Base-by-base conservation (phyloP, 23 tunicate species). In the Trididemnum nubilum region DNA sequence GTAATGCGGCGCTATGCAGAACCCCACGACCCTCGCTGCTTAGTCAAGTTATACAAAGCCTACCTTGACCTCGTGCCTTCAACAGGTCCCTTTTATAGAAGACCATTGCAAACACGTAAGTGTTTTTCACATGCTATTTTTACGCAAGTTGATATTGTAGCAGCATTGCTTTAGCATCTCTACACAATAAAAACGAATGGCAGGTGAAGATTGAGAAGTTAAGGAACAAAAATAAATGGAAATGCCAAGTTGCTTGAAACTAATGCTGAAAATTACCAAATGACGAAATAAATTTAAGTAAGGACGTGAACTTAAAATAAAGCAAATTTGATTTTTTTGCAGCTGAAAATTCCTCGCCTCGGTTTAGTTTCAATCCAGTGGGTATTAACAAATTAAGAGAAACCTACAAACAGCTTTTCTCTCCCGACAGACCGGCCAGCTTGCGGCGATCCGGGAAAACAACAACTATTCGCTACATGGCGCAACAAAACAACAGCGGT, bases 311-410 rank as follows among this genome's bases (percentile, higher is more conserved):
- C n/a, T n/a, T n/a, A n/a, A n/a, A n/a, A n/a, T n/a, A n/a, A n/a
- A n/a, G n/a, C n/a, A n/a, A n/a, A n/a, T n/a, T n/a, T n/a, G n/a
- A n/a, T n/a, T n/a, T 34, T 2, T 65, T n/a, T 49, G 19, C 83
- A 93, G 98, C 93, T 25, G 98, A 93, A 30, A 65, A 80, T 38
- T 83, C 92, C 15, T 65, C 81, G 7, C 89, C 91, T 4, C 72
- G 98, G n/a, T 93, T 93, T 84, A 93, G 98, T 58, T 93, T 93
- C 80, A 93, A 93, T 70, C 98, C 98, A n/a, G 98, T 93, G 33
- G 98, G 98, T 22, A 93, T 93, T 37, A 93, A 93, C 89, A 93
- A 93, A 74, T 78, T 93, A 29, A 82, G 98, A 1, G 98, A 93
- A 66, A 93, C 98, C n/a, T 93, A 71, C 80, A 93, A 93, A 54